Base-by-base conservation (phyloP, 92 coral and sea anemone species). In the Montipora capitata region DNA sequence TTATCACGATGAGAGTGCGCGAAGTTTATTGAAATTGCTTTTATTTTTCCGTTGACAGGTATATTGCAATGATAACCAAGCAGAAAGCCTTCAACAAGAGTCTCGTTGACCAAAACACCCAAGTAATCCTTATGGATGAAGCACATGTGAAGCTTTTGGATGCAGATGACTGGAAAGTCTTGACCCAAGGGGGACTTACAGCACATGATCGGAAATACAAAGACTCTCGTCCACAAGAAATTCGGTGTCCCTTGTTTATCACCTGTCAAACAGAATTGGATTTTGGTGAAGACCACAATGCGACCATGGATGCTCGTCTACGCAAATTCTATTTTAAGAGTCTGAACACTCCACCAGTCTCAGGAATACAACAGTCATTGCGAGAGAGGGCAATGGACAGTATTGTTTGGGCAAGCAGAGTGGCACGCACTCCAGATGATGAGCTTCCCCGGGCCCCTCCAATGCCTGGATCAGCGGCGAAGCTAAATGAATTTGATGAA, bases 181-280 rank as follows among this genome's bases (percentile, higher is more conserved):
- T 45, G 6, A 45, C 51, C 7, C 51, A 45, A 45, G 51, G 51
- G 5, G 51, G 51, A 4, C 51, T 45, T 41, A 81, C 91, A 7
- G 91, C 87, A 13, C 65, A 72, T 54, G 68, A 71, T 41, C 72
- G 74, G 8, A 45, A 45, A 8, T 45, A 45, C 51, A 45, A 45
- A 8, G 2, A 5, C 5, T 45, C 51, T 4, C 0, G 51, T 8
- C 6, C 9, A 8, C 0, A 5, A 45, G 51, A 4, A 8, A 45
- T 45, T 4, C 5, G 51, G 9, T 87, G 91, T 44, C 91, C 87
- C 1, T 79, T 87, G 91, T 20, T 87, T 0, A 73, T 87, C 41
- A 79, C 87, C 2, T 35, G 79, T 11, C 91, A 87, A 45, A 15
- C 41, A 15, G 70, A 88, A 18, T 40, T 80, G 81, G 76, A 69